A percentile compares a stretch with the other conserved stretches of the same genome.
phyloP scores from a whole-genome alignment of 2,113 vertebrate genomes.

The Pterocles orientalis region DNA sequence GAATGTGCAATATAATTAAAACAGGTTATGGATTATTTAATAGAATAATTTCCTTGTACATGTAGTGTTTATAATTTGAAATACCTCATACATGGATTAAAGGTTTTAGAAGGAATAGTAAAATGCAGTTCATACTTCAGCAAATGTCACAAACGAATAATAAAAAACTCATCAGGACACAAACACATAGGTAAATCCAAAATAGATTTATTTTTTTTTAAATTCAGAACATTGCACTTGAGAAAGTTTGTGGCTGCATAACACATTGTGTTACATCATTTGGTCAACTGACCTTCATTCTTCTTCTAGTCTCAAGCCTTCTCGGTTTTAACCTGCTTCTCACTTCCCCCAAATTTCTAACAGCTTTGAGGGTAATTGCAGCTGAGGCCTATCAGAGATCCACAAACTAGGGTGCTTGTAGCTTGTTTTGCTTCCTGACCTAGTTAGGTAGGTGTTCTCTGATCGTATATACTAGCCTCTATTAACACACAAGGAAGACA shows the following conservation, averaged over 20 bases:
- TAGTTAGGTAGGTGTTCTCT: background rate
- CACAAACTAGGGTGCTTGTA: background rate
- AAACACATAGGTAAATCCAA: background rate
- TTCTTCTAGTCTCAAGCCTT: background rate
- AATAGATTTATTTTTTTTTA: background rate
- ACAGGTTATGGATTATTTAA: background rate
- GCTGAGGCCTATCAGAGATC: background rate
- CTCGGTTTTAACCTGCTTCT: constrained; percentile 17
- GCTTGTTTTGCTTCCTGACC: constrained; percentile 3
- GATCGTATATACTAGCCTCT: background rate
- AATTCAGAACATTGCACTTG: background rate
- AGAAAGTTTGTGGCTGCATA: background rate
- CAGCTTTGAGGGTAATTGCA: background rate
- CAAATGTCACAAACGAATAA: background rate
- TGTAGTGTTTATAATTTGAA: background rate
- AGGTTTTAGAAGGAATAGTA: background rate
- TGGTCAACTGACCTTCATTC: background rate
- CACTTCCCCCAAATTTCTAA: background rate
- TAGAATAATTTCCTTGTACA: background rate
- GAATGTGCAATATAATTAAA: background rate
- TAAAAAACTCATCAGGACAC: background rate
- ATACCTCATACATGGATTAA: background rate
- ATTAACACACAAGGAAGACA: background rate
- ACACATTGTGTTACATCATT: background rate
- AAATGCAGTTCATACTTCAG: background rate